Conservation (phyloP, 2,113 vertebrate species). For the Eonycteris spelaea region DNA sequence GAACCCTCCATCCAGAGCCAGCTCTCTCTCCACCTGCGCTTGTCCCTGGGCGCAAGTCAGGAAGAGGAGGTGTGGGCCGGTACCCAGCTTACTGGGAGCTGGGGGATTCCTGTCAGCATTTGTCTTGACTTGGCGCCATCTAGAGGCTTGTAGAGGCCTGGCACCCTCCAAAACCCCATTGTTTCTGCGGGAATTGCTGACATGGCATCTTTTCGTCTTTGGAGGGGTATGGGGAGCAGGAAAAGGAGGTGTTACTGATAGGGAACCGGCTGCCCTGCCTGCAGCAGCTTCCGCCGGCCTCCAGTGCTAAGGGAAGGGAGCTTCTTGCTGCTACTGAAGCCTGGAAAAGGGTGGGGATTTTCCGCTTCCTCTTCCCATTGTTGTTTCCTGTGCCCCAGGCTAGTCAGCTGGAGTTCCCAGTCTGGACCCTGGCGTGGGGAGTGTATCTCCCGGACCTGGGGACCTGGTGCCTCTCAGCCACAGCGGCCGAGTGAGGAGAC, state of each 20-base stretch:
- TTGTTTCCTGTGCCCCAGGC: neutral
- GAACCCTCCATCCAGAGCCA: neutral
- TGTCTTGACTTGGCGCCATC: slow-evolving; percentile 60
- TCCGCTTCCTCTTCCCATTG: slow-evolving; percentile 50
- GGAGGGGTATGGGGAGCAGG: neutral
- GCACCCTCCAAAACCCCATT: slow-evolving; percentile 22
- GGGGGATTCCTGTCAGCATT: neutral
- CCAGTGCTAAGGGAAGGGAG: neutral
- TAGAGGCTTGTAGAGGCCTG: neutral
- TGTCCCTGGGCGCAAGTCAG: neutral
- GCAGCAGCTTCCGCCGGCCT: neutral
- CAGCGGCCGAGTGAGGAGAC: neutral
- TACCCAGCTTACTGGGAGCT: neutral
- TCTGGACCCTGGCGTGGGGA: neutral
- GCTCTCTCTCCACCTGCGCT: neutral
- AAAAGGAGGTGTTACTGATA: neutral
- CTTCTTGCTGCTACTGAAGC: neutral
- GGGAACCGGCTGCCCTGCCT: neutral
- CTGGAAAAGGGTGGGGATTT: slow-evolving; percentile 46
- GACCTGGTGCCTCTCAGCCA: neutral
- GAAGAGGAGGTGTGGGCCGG: neutral
- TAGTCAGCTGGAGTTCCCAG: neutral
- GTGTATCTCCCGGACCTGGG: neutral
- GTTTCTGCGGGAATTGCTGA: slow-evolving; percentile 53
- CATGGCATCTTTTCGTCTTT: slow-evolving; percentile 2